Evolutionary conservation across 2,888 invertebrate genomes (phyloP).

Genomic region (Tupiocoris notatus): DNA sequence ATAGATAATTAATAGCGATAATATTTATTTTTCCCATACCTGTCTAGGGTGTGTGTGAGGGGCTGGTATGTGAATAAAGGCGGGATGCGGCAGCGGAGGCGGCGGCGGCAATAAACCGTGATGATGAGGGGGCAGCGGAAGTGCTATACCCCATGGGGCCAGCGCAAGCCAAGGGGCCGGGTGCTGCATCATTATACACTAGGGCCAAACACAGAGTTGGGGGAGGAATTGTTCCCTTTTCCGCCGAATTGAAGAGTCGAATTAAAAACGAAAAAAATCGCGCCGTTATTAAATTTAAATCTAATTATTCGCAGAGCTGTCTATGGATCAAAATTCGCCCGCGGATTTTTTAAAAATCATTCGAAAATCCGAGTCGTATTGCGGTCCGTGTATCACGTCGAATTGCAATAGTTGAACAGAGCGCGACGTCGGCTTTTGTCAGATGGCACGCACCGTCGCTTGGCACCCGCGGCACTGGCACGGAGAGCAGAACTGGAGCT

Average conservation of each 20-base stretch:
- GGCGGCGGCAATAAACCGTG: constrained; percentile 41
- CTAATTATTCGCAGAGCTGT: no score
- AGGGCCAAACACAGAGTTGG: background rate
- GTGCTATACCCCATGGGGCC: constrained; percentile 44
- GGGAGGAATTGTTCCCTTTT: background rate
- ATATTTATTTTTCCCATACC: no score
- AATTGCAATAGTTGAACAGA: background rate
- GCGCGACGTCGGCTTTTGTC: constrained; percentile 25
- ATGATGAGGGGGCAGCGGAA: constrained; percentile 42
- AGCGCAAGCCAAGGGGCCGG: constrained; percentile 45
- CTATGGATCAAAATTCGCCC: no score
- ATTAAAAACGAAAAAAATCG: background rate
- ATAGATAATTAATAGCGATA: no score
- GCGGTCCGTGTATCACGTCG: background rate
- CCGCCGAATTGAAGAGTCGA: background rate
- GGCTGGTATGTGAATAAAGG: constrained; percentile 42
- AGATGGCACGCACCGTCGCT: constrained; percentile 40
- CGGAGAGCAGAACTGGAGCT: constrained; percentile 16
- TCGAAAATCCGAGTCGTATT: background rate
- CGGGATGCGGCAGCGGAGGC: constrained; percentile 38
- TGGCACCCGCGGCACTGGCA: constrained; percentile 37
- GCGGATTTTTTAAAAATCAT: no score
- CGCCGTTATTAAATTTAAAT: no score
- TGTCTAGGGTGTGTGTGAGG: constrained; percentile 37
- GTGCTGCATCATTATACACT: constrained; percentile 39